These are phyloP conservation scores for Eueremaeus valkanovi DNA, from an alignment of 2,888 invertebrate genomes.

Conservation along the genomic window DNA sequence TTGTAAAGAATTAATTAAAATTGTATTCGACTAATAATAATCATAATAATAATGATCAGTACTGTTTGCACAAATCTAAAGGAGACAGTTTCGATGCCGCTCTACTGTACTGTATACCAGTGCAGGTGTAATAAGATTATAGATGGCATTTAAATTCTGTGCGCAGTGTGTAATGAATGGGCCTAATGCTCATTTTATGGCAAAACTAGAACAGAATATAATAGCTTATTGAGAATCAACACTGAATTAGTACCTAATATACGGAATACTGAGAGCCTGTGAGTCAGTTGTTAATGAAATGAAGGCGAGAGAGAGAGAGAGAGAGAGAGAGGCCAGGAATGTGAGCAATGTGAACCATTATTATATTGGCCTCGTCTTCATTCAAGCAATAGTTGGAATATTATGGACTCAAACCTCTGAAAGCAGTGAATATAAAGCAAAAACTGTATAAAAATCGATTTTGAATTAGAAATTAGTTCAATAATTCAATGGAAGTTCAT, in stretches of 20 bases:
- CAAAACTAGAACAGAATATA: neutral
- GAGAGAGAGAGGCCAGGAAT: neutral
- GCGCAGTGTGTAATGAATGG: conserved; percentile 6
- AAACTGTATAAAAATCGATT: neutral
- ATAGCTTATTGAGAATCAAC: neutral
- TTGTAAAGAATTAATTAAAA: conserved; percentile 32
- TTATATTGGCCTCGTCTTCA: conserved; percentile 20
- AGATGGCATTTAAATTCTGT: conserved; percentile 16
- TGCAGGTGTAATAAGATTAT: too few species aligned
- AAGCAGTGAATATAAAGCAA: neutral
- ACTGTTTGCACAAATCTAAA: too few species aligned
- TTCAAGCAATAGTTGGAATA: neutral
- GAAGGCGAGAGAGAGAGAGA: conserved; percentile 10
- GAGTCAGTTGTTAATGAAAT: conserved; percentile 17
- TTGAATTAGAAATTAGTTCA: neutral
- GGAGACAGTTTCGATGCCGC: too few species aligned
- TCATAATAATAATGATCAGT: too few species aligned
- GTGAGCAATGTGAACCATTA: conserved; percentile 14
- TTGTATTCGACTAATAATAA: too few species aligned
- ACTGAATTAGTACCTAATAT: conserved; percentile 32
- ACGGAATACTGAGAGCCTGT: neutral
- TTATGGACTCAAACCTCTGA: neutral
- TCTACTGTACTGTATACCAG: too few species aligned
- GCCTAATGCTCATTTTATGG: conserved; percentile 8
- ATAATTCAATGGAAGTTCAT: neutral